A percentile compares a stretch with the other conserved stretches of the same genome.
Evolutionary conservation across 2,797 vertebrate species (phyloP).

Genomic region (Cuniculus paca): DNA sequence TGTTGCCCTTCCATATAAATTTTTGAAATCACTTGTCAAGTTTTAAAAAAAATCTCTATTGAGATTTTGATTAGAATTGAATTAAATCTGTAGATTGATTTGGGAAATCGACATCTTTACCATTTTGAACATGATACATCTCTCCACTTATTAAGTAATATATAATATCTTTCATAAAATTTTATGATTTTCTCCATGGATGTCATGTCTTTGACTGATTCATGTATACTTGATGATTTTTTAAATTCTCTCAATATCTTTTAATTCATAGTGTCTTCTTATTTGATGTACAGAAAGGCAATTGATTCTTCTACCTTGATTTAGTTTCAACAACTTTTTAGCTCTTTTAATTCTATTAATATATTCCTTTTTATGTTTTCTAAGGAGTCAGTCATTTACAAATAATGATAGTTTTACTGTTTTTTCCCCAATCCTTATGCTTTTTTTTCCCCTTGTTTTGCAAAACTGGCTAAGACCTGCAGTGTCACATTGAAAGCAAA

Average conservation of each 20-base stretch:
- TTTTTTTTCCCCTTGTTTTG: slow-evolving; percentile 17
- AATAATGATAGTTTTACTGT: background rate
- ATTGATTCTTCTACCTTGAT: background rate
- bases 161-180: slow-evolving; percentile 54
- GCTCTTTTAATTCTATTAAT: background rate
- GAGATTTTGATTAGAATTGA: slow-evolving; percentile 1
- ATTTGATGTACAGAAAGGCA: slow-evolving; percentile 7
- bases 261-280: slow-evolving; percentile 5
- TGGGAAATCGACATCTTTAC: background rate
- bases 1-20: background rate
- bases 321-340: slow-evolving; percentile 6
- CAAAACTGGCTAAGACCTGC: background rate
- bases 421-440: background rate
- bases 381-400: background rate
- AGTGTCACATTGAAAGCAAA: background rate
- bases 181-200: slow-evolving; percentile 39
- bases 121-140: slow-evolving; percentile 5
- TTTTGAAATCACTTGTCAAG: slow-evolving; percentile 4
- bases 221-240: background rate
- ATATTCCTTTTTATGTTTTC: background rate
- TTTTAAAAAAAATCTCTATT: slow-evolving; percentile 10
- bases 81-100: slow-evolving; percentile 42
- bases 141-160: slow-evolving; percentile 19
- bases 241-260: background rate
- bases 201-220: slow-evolving; percentile 38